Evolutionary conservation across 2,797 vertebrate genomes (phyloP).

Genomic region (Sebastes trivittatus): DNA sequence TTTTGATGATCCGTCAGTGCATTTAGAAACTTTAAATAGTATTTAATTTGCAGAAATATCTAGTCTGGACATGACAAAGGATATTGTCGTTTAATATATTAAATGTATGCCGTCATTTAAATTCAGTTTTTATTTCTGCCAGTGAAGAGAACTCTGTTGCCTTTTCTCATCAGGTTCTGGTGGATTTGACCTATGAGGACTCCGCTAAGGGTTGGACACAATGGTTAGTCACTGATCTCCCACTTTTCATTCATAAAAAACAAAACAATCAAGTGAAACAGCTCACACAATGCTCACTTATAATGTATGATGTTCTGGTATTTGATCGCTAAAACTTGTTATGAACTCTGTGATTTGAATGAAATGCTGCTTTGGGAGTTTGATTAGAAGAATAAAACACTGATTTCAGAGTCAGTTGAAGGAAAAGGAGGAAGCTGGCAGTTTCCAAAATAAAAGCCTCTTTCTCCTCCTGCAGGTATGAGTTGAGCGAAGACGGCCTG

Average conservation of each 20-base stretch:
- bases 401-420: neutral
- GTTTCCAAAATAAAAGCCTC: conserved; percentile 4
- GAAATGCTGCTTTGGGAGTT: neutral
- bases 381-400: neutral
- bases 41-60: neutral
- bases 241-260: neutral
- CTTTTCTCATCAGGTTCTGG: conserved; percentile 81
- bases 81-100: neutral
- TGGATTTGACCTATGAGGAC: conserved; percentile 90
- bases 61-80: neutral
- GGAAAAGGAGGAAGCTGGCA: neutral
- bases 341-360: neutral
- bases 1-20: neutral
- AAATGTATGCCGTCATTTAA: neutral
- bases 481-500: conserved; percentile 91
- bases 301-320: neutral
- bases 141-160: neutral
- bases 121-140: neutral
- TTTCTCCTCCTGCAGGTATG: conserved; percentile 84
- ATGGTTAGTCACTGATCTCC: conserved; percentile 82
- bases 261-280: neutral
- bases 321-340: too few species aligned
- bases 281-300: neutral
- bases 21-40: neutral
- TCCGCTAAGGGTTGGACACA: conserved; percentile 91